Evolutionary conservation across 2,113 vertebrate species (phyloP).

Genomic region (Pterocles burchelli): DNA sequence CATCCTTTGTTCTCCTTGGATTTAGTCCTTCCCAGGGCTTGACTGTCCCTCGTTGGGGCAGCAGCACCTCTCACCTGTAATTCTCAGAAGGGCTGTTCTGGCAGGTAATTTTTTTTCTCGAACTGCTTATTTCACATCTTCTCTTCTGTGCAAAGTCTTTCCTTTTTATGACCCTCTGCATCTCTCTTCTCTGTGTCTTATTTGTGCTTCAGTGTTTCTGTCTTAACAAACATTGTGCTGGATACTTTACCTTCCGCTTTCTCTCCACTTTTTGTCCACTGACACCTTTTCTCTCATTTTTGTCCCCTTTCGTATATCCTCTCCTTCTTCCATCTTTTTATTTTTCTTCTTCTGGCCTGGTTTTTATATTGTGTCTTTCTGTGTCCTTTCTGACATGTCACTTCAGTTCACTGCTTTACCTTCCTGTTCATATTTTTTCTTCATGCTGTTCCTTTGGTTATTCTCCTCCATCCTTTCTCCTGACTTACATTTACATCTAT

Average conservation of each 20-base stretch:
- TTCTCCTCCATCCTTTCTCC: background rate
- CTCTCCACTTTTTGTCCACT: background rate
- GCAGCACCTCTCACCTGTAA: background rate
- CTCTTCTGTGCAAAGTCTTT: background rate
- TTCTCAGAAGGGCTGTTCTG: background rate
- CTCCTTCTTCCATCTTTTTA: background rate
- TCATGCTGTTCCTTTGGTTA: background rate
- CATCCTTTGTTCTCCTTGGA: conserved; percentile 8
- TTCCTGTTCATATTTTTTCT: background rate
- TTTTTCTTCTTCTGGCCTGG: background rate
- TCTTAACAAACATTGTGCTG: background rate
- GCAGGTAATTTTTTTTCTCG: background rate
- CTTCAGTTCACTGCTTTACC: background rate
- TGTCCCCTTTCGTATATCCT: background rate
- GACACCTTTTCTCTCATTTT: background rate
- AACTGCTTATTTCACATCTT: background rate
- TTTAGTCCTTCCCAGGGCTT: background rate
- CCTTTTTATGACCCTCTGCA: background rate
- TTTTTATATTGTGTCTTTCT: background rate
- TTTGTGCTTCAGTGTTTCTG: background rate
- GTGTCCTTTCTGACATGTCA: background rate
- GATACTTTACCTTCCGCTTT: background rate
- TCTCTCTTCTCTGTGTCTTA: background rate
- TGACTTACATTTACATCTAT: background rate
- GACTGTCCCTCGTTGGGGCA: background rate